phyloP scores from a whole-genome alignment of 2,113 vertebrate genomes.

The Oxyura jamaicensis region DNA sequence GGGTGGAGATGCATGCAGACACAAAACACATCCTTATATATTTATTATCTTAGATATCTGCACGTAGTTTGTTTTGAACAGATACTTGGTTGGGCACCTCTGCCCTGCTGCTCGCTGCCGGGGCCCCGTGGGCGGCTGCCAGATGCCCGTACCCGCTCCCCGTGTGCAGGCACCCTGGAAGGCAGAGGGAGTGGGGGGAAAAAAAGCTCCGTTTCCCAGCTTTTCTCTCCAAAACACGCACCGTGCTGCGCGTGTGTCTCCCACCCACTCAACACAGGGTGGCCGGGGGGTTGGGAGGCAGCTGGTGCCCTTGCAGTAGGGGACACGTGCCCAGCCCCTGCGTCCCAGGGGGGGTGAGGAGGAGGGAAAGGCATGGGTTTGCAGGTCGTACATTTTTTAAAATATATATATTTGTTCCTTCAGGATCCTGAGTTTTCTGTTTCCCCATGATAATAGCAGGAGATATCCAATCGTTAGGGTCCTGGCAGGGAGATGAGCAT shows the following conservation, averaged over 20 bases:
- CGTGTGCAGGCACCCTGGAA: not conserved
- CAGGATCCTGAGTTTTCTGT: not conserved
- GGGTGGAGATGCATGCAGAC: too few species aligned
- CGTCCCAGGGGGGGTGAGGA: not conserved
- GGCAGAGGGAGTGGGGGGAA: not conserved
- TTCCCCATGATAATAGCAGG: not conserved
- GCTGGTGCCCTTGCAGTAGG: accelerated
- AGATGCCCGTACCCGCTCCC: not conserved
- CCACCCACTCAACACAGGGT: not conserved
- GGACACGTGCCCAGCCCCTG: accelerated
- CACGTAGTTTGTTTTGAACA: not conserved
- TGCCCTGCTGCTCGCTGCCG: not conserved
- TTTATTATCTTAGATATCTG: not conserved
- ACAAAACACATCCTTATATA: not conserved
- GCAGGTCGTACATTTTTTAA: not conserved
- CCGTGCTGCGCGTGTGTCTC: not conserved
- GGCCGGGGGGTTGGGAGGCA: not conserved
- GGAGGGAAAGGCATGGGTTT: not conserved
- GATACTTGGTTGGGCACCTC: not conserved
- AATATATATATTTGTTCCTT: not conserved
- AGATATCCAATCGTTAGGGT: not conserved
- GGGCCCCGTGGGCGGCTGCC: not conserved
- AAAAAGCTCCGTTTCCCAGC: not conserved
- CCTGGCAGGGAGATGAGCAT: not conserved
- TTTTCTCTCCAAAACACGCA: not conserved